These are phyloP conservation scores for Okamejei kenojei DNA, from an alignment of 2,797 vertebrate genomes.

Conservation along the genomic window DNA sequence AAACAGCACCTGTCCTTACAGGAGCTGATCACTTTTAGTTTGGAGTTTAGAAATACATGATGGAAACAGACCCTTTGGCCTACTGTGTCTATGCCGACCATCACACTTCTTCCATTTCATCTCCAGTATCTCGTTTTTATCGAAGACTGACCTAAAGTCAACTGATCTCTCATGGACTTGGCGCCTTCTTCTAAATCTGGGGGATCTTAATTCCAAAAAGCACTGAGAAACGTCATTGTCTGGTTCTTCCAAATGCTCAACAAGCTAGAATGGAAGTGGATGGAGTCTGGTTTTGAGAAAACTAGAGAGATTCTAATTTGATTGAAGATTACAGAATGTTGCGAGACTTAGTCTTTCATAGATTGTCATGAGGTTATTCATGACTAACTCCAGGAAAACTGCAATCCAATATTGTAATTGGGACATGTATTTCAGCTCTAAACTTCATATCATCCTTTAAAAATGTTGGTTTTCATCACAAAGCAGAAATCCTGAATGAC, in stretches of 20 bases:
- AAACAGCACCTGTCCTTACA: background rate
- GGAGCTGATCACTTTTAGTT: background rate
- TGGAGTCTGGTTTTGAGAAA: too few relatives aligned
- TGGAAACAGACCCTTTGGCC: too few relatives aligned
- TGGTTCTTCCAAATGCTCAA: background rate
- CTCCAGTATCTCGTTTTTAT: background rate
- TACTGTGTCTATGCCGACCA: too few relatives aligned
- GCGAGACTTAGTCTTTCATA: background rate
- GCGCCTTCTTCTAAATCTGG: too few relatives aligned
- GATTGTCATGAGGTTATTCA: background rate
- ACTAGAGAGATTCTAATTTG: too few relatives aligned
- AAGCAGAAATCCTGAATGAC: background rate
- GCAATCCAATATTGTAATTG: background rate
- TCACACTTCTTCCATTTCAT: too few relatives aligned
- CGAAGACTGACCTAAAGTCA: background rate
- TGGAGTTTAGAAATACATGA: too few relatives aligned
- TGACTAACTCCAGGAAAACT: background rate
- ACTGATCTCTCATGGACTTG: background rate
- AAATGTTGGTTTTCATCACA: background rate
- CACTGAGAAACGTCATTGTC: background rate
- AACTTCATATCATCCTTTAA: background rate
- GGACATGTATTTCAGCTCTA: background rate
- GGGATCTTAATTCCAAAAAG: background rate
- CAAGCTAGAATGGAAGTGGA: background rate
- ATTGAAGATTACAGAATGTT: background rate